Conservation (phyloP, 2,888 invertebrate genomes). For the Camponotus fellah region DNA sequence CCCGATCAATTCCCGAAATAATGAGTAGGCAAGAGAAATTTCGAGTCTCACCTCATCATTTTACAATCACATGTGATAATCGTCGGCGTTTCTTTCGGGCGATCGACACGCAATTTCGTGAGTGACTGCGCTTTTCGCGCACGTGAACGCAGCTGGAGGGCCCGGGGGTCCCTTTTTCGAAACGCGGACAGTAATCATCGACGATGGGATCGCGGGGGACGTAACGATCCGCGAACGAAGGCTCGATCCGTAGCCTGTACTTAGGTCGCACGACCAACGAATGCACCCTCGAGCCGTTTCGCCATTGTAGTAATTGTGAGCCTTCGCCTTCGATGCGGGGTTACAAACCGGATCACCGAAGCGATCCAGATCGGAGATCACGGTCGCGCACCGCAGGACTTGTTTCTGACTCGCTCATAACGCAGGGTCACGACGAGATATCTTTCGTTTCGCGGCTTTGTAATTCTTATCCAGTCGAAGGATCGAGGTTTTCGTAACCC, state of each 20-base stretch:
- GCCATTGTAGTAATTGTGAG: slow-evolving; percentile 81
- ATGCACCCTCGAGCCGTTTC: slow-evolving; percentile 75
- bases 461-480: slow-evolving; percentile 33
- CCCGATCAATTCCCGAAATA: background rate
- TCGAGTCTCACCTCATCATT: background rate
- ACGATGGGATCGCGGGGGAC: slow-evolving; percentile 72
- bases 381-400: slow-evolving; percentile 64
- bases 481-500: slow-evolving; percentile 21
- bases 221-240: slow-evolving; percentile 74
- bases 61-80: slow-evolving; percentile 28
- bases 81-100: slow-evolving; percentile 11
- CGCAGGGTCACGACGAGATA: slow-evolving; percentile 60
- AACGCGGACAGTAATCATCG: slow-evolving; percentile 72
- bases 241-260: slow-evolving; percentile 74
- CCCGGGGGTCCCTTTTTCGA: slow-evolving; percentile 57
- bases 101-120: slow-evolving; percentile 42
- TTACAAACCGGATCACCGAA: slow-evolving; percentile 80
- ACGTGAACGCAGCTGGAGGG: slow-evolving; percentile 71
- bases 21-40: background rate
- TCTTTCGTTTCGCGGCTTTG: background rate
- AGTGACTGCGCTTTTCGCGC: slow-evolving; percentile 56
- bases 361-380: slow-evolving; percentile 79
- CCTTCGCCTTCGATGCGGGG: slow-evolving; percentile 70
- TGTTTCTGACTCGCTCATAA: slow-evolving; percentile 40
- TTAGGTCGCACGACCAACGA: slow-evolving; percentile 77